Evolutionary conservation across 2,797 vertebrate species (phyloP), one percentile per base, ranked within the genome.

Genomic region (Intellagama lesueurii): DNA sequence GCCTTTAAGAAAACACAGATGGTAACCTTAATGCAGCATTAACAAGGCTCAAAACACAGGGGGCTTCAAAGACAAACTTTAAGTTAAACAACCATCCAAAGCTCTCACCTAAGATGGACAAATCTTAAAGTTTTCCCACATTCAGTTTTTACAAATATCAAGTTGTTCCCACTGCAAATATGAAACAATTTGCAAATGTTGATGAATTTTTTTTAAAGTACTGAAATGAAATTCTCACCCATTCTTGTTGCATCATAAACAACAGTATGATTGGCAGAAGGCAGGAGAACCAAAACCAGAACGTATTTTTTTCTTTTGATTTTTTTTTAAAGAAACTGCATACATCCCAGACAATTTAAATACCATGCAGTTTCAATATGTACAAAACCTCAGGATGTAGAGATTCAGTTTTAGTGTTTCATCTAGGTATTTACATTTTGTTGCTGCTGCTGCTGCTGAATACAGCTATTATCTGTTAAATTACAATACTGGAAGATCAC

Each of bases 331-430:
- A 98, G 98, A 98, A 99, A 98, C 97, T 97, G 97, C 98, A 98
- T 98, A 98, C 98, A 98, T 98, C 95, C 94, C 97, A 98, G 97
- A 98, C 97, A 97, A 98, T 97, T 98, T 98, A 98, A 97, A 98
- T 96, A 96, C 94, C 98, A 98, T 98, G 98, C 98, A 98, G 97
- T 97, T 97, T 97, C 97, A 97, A 95, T 98, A 98, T 98, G 97
- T 98, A 98, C 97, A 98, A 97, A 97, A 97, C 69, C 83, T 93
- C 95, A 95, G 95, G 96, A 96, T 95, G 91, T 89, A 95, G 97
- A 96, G 96, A 96, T 96, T 94, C 96, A 94, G 95, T 95, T 97
- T 95, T 93, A 94, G 94, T 92, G 92, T 93, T 95, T 87, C 35
- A 19, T 94, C 94, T 95, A 95, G 93, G 91, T 97, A 97, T 97